Evolutionary conservation across 2,888 invertebrate species (phyloP).

Genomic region (Drosophila paramelanica): DNA sequence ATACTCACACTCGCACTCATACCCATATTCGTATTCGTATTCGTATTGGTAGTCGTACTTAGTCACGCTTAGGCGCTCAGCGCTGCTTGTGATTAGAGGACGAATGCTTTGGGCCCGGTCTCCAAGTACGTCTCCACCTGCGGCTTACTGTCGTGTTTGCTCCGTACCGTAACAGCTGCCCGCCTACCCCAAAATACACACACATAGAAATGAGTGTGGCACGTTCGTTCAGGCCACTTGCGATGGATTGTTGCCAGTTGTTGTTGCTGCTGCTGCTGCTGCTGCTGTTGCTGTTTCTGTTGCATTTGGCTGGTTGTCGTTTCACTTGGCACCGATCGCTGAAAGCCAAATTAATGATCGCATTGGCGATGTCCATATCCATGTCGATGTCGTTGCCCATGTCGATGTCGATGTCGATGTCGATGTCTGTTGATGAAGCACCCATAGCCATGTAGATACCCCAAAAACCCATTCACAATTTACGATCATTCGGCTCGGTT

Average conservation of each 20-base stretch:
- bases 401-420: slow-evolving; percentile 22
- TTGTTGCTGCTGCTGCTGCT: slow-evolving; percentile 26
- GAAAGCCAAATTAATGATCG: slow-evolving; percentile 44
- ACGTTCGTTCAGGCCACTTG: slow-evolving; percentile 45
- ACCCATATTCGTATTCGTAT: neutral
- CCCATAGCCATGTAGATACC: slow-evolving; percentile 38
- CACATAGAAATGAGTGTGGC: slow-evolving; percentile 42
- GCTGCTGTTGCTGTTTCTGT: slow-evolving; percentile 22
- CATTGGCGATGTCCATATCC: slow-evolving; percentile 44
- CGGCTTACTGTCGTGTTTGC: slow-evolving; percentile 43
- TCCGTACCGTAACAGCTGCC: slow-evolving; percentile 26
- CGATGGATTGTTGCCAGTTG: slow-evolving; percentile 33
- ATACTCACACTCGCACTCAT: neutral
- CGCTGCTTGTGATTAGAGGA: slow-evolving; percentile 73
- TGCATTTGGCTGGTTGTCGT: slow-evolving; percentile 34
- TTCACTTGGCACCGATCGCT: slow-evolving; percentile 47
- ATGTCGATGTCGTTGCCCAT: slow-evolving; percentile 24
- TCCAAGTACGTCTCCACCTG: slow-evolving; percentile 36
- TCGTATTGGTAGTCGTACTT: slow-evolving; percentile 64
- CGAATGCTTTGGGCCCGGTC: slow-evolving; percentile 47
- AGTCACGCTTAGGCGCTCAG: slow-evolving; percentile 70
- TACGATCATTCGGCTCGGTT: slow-evolving; percentile 37
- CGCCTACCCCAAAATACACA: slow-evolving; percentile 11
- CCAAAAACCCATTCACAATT: slow-evolving; percentile 48
- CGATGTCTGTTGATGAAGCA: slow-evolving; percentile 45